phyloP scores from a whole-genome alignment of 2,113 vertebrate genomes.

The Copsychus sechellarum region DNA sequence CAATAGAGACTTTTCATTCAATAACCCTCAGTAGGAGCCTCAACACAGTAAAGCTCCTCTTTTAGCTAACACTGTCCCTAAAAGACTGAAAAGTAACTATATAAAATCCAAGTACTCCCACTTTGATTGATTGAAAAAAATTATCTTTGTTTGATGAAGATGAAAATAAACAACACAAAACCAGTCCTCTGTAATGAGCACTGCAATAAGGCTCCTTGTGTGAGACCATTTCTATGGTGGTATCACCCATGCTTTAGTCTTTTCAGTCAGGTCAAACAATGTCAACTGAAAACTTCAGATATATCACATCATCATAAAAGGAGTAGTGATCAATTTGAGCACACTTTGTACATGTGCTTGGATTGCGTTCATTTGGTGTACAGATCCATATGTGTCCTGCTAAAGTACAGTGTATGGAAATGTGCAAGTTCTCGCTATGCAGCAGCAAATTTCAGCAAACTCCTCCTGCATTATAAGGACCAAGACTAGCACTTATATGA shows the following conservation, averaged over 20 bases:
- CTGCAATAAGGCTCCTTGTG: accelerated
- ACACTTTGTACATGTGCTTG: neutral
- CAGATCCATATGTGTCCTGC: neutral
- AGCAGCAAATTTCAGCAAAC: neutral
- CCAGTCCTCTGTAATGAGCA: neutral
- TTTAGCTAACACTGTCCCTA: neutral
- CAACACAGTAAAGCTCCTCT: neutral
- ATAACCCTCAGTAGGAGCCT: neutral
- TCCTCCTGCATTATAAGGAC: neutral
- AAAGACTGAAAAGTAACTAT: neutral
- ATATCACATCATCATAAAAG: neutral
- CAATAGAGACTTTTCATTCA: neutral
- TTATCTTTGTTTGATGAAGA: neutral
- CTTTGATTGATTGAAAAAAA: neutral
- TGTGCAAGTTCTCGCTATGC: neutral
- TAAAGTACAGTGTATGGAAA: neutral
- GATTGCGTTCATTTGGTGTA: neutral
- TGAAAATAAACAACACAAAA: neutral
- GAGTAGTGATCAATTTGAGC: neutral
- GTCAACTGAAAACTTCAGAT: neutral
- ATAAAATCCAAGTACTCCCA: neutral
- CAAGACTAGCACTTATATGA: neutral
- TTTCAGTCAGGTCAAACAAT: neutral
- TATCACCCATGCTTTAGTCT: neutral
- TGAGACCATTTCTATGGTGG: neutral